phyloP scores from a whole-genome alignment of 2,888 invertebrate species.

The Drosophila percnosoma region DNA sequence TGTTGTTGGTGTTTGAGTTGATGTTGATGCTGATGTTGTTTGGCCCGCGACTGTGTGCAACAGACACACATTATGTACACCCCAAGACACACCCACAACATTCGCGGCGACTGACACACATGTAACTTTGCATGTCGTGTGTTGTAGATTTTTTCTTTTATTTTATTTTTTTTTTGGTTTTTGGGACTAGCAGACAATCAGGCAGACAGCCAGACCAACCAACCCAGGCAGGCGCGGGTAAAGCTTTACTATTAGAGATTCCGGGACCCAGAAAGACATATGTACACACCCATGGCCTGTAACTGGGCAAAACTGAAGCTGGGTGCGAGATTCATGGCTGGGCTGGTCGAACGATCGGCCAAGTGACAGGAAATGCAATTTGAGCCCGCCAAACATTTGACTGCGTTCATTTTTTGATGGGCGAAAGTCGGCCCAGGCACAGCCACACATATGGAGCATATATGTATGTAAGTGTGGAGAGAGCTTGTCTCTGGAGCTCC shows the following conservation, averaged over 20 bases:
- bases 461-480: slow-evolving; percentile 5
- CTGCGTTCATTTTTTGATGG: slow-evolving; percentile 69
- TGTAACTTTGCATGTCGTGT: slow-evolving; percentile 69
- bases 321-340: slow-evolving; percentile 52
- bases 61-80: slow-evolving; percentile 37
- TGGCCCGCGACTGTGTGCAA: slow-evolving; percentile 28
- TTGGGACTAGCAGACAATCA: slow-evolving; percentile 50
- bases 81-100: slow-evolving; percentile 58
- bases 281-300: slow-evolving; percentile 64
- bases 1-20: slow-evolving; percentile 53
- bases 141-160: slow-evolving; percentile 3
- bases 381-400: slow-evolving; percentile 71
- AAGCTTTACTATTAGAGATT: slow-evolving; percentile 44
- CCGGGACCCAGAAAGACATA: slow-evolving; percentile 38
- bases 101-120: slow-evolving; percentile 63
- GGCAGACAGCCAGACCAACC: slow-evolving; percentile 48
- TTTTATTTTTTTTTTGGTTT: slow-evolving; percentile 16
- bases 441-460: slow-evolving; percentile 31
- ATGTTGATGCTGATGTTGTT: slow-evolving; percentile 51
- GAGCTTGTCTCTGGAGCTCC: slow-evolving; percentile 5
- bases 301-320: slow-evolving; percentile 21
- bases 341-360: slow-evolving; percentile 61
- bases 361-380: slow-evolving; percentile 81
- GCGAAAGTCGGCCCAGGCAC: slow-evolving; percentile 68
- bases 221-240: slow-evolving; percentile 38